Base-by-base conservation (phyloP, 2,888 invertebrate genomes). In the Euplexia lucipara region DNA sequence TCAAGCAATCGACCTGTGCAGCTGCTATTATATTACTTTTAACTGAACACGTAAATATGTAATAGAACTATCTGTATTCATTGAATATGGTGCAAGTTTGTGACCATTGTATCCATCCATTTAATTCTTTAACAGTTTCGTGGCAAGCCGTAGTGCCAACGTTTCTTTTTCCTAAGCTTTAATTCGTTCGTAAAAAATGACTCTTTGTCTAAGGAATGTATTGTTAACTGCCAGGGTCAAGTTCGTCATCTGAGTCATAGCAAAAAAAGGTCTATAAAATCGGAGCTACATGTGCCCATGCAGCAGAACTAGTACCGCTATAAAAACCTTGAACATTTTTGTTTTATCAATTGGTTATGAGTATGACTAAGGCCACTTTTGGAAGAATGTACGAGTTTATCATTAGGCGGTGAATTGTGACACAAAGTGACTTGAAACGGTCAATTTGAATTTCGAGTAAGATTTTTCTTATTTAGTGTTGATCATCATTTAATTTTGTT, bases 221-320 rank as follows among this genome's bases (percentile, higher is more conserved):
- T 0, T 30, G 10, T 57, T 62, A 65, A 32, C 18, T 32, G 3
- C 35, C 48, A 42, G 41, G 20, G 41, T 30, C 56, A 41, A 9
- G 12, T 35, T 41, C 1, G 7, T 56, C n/a, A 20, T 8, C 67
- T 57, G 68, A 67, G 22, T 67, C 58, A 64, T 22, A 37, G 41
- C 12, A 32, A 57, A 65, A 64, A 66, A 48, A 8, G 30, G 0
- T 6, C 0, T 0, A 41, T 34, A 52, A 56, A 39, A 35, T 35
- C 9, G 2, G 35, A 48, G 9, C 9, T 53, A 20, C 9, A 8
- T 8, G 18, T 32, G n/a, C 18, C 32, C 26, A 26, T 26, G 26
- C 26, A 12, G n/a, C 7, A n/a, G n/a, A n/a, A n/a, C 6, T 10
- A 14, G 10, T 53, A 37, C n/a, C 10, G 41, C 14, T 41, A 34